Evolutionary conservation across 2,888 invertebrate species (phyloP).

Genomic region (Herminia tarsipennalis): DNA sequence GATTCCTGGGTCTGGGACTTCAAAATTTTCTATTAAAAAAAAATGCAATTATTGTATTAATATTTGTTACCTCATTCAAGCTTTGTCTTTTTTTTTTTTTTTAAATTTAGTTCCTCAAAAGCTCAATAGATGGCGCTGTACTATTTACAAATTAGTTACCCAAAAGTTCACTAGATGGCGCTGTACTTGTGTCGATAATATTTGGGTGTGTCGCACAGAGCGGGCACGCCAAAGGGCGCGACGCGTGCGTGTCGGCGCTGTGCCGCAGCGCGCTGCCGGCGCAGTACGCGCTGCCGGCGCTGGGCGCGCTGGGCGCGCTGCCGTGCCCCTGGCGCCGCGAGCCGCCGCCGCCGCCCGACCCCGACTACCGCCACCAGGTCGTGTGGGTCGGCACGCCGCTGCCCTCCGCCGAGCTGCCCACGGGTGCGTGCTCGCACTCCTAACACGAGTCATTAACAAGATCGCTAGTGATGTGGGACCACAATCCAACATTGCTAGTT

Average conservation of each 20-base stretch:
- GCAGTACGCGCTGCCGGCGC: constrained; percentile 96
- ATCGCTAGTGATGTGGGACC: no score
- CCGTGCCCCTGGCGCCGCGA: constrained; percentile 97
- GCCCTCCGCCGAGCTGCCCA: constrained; percentile 92
- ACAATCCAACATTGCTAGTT: no score
- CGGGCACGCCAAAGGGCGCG: constrained; percentile 88
- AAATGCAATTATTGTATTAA: no score
- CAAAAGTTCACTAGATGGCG: no score
- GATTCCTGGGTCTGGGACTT: no score
- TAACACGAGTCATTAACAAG: no score
- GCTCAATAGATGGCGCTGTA: no score
- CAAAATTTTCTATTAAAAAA: no score
- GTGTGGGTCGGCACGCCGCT: constrained; percentile 98
- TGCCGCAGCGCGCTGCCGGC: constrained; percentile 98
- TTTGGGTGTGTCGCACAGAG: constrained; percentile 47
- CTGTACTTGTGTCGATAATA: background rate
- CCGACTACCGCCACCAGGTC: constrained; percentile 96
- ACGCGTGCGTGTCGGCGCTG: constrained; percentile 97
- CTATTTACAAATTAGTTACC: no score
- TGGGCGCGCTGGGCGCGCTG: constrained; percentile 93
- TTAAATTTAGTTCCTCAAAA: no score
- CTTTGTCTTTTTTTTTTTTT: no score
- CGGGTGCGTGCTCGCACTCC: constrained; percentile 82
- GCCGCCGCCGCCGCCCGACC: constrained; percentile 89
- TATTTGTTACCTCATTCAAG: no score